Conservation (phyloP, 2,888 invertebrate genomes). For the Diogma glabrata region DNA sequence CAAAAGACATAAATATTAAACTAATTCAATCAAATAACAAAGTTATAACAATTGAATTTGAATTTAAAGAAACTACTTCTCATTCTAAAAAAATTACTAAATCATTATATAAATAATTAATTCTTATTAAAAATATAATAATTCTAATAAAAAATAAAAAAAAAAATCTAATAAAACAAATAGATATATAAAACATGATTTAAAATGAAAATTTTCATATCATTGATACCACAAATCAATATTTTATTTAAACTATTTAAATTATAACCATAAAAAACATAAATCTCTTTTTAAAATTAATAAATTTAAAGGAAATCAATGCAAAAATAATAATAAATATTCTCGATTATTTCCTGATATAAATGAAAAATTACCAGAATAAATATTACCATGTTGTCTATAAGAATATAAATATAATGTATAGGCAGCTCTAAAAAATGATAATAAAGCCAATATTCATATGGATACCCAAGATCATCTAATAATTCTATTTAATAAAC, state of each 20-base stretch:
- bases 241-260: conserved; percentile 58
- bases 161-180: conserved; percentile 42
- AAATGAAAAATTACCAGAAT: conserved; percentile 41
- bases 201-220: conserved; percentile 42
- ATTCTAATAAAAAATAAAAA: conserved; percentile 39
- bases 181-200: conserved; percentile 39
- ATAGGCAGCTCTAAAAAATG: conserved; percentile 55
- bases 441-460: conserved; percentile 43
- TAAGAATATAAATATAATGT: conserved; percentile 51
- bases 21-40: conserved; percentile 54
- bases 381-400: conserved; percentile 48
- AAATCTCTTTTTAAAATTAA: conserved; percentile 44
- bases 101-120: conserved; percentile 41
- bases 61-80: conserved; percentile 42
- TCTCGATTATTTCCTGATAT: conserved; percentile 40
- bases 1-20: conserved; percentile 50
- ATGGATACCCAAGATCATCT: conserved; percentile 40
- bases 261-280: conserved; percentile 41
- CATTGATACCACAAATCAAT: conserved; percentile 54
- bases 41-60: conserved; percentile 38
- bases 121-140: conserved; percentile 28
- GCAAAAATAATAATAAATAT: conserved; percentile 48
- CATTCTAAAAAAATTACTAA: conserved; percentile 42
- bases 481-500: conserved; percentile 47
- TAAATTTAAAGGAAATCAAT: conserved; percentile 52